Percentiles rank a stretch among this genome's conserved stretches.
Conservation (phyloP, 2,113 vertebrate genomes). For the Psettodes erumei region DNA sequence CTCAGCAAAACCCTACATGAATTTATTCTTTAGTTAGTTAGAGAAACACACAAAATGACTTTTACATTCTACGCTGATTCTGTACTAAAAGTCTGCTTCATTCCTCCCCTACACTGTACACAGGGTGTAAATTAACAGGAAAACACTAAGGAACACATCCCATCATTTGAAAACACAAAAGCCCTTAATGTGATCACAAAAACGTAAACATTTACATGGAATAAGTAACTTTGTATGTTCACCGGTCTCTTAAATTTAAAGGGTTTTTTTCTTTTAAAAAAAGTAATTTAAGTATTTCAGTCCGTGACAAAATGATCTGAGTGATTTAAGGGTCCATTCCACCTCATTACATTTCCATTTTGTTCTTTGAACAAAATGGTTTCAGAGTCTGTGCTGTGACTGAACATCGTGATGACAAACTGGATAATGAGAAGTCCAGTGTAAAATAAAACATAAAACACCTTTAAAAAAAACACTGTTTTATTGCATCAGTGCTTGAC, state of each 20-base stretch:
- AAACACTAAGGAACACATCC: neutral
- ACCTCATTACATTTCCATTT: too few species aligned
- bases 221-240: neutral
- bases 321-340: neutral
- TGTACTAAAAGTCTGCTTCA: too few species aligned
- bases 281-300: neutral
- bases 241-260: too few species aligned
- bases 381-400: too few species aligned
- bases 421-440: neutral
- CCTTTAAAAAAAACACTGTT: slow-evolving; percentile 82
- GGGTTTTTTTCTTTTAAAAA: too few species aligned
- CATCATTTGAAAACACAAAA: neutral
- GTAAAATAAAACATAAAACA: slow-evolving; percentile 34
- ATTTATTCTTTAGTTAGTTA: too few species aligned
- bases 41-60: too few species aligned
- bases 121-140: neutral
- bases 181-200: neutral
- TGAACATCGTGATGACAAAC: neutral
- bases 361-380: too few species aligned
- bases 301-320: too few species aligned
- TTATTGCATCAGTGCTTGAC: slow-evolving; percentile 95
- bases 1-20: too few species aligned
- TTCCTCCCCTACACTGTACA: neutral
- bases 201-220: neutral
- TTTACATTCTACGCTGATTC: too few species aligned